Evolutionary conservation across 2,888 invertebrate genomes (phyloP).

Genomic region (Orchesella flavescens): DNA sequence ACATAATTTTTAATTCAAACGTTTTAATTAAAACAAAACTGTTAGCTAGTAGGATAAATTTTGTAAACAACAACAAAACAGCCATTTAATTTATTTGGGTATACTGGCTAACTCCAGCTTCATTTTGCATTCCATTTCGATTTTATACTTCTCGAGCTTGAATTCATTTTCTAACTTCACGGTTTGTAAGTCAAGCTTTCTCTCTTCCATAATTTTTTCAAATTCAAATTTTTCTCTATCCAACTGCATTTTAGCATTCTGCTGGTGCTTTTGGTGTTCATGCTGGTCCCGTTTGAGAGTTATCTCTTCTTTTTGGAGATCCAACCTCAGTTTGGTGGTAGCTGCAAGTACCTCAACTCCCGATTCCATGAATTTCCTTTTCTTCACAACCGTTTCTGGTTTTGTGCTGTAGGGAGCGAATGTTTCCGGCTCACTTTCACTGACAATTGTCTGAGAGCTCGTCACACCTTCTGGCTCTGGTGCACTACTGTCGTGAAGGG

Average conservation of each 20-base stretch:
- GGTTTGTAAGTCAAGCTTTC: background rate
- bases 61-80: background rate
- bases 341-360: too few species aligned
- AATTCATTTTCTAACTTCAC: background rate
- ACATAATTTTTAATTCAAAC: background rate
- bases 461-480: too few species aligned
- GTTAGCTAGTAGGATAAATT: background rate
- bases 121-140: background rate
- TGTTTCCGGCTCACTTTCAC: background rate
- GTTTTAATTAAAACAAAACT: background rate
- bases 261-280: background rate
- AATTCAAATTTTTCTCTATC: background rate
- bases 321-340: background rate
- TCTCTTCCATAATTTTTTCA: background rate
- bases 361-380: too few species aligned
- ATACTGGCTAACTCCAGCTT: background rate
- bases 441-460: background rate
- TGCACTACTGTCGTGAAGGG: background rate
- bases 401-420: too few species aligned
- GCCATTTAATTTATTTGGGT: background rate
- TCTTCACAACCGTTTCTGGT: background rate
- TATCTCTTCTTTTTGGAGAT: background rate
- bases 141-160: background rate
- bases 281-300: slow-evolving; percentile 3
- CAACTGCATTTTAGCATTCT: background rate